Base-by-base conservation (phyloP, 1,140 invertebrate species). In the Scaptomyza graminum region DNA sequence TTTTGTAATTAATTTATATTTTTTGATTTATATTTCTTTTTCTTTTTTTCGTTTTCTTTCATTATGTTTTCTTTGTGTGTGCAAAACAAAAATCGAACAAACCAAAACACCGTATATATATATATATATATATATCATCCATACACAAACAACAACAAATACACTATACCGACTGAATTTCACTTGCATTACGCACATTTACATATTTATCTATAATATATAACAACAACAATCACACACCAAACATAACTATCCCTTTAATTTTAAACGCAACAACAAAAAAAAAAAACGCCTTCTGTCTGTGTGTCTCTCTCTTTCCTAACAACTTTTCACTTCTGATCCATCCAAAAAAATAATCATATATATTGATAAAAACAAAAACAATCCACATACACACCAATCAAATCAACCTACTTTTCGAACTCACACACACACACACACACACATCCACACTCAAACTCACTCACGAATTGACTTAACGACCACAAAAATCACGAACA, bases 281-380 rank as follows among this genome's bases (percentile, higher is more conserved):
- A 65, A 67, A 64, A 74, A 12, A 59, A 75, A 44, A 57, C 50
- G 56, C 43, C 31, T 62, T 61, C 64, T 73, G 70, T 79, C 61
- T 67, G 67, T 67, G 83, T 82, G 65, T 78, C 71, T 79, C 62
- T 82, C 79, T 85, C 75, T 87, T 49, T 87, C 84, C 83, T 88
- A 88, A 88, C 83, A 79, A 88, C 84, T 83, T 88, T 89, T 87
- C 81, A 87, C 84, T 89, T 88, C 84, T 88, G 77, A 85, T 85
- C 83, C 79, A 89, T 89, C 71, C 66, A 63, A 69, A 60, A 74
- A 77, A 63, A 61, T 61, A 59, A 69, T 56, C 49, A 50, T 74
- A 66, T 50, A 72, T 65, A 52, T 54, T 50, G 66, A 65, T 39
- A 52, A 79, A 70, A 81, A 54, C 68, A 71, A 61, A 52, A 83